Evolutionary conservation across 2,888 invertebrate species (phyloP).

Genomic region (Leistus spinibarbis): DNA sequence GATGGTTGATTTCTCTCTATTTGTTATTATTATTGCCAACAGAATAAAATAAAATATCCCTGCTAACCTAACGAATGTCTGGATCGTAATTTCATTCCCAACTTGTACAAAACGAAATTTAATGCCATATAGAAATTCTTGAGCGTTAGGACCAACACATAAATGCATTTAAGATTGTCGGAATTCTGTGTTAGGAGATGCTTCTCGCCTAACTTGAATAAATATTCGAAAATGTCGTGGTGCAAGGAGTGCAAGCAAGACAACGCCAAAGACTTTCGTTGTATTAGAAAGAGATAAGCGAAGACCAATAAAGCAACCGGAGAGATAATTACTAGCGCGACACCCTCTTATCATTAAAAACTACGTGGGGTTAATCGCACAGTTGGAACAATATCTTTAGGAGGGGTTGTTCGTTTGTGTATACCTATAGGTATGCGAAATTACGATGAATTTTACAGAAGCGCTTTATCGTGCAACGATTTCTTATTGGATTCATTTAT

Average conservation of each 20-base stretch:
- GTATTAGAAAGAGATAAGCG: conserved; percentile 14
- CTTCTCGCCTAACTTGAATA: conserved; percentile 17
- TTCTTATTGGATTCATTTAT: not conserved
- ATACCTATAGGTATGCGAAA: conserved; percentile 10
- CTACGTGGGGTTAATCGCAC: conserved; percentile 37
- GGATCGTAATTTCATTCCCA: not conserved
- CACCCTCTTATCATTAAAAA: conserved; percentile 41
- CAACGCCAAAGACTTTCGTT: not conserved
- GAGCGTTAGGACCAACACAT: conserved; percentile 11
- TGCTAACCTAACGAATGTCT: not conserved
- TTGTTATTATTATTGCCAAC: too few species aligned
- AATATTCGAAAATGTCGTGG: conserved; percentile 15
- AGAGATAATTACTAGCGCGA: conserved; percentile 39
- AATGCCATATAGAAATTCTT: conserved; percentile 19
- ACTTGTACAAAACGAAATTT: conserved; percentile 13
- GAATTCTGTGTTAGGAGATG: conserved; percentile 21
- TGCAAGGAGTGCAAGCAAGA: conserved; percentile 20
- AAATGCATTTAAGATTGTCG: conserved; percentile 26
- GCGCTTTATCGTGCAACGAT: conserved; percentile 21
- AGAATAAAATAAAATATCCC: too few species aligned
- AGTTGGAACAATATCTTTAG: conserved; percentile 24
- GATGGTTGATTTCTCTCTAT: too few species aligned
- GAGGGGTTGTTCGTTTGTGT: conserved; percentile 9
- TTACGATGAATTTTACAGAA: conserved; percentile 23
- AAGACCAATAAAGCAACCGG: conserved; percentile 28